These are phyloP conservation scores for Collichthys lucidus DNA, from an alignment of 2,113 vertebrate genomes.

Conservation along the genomic window DNA sequence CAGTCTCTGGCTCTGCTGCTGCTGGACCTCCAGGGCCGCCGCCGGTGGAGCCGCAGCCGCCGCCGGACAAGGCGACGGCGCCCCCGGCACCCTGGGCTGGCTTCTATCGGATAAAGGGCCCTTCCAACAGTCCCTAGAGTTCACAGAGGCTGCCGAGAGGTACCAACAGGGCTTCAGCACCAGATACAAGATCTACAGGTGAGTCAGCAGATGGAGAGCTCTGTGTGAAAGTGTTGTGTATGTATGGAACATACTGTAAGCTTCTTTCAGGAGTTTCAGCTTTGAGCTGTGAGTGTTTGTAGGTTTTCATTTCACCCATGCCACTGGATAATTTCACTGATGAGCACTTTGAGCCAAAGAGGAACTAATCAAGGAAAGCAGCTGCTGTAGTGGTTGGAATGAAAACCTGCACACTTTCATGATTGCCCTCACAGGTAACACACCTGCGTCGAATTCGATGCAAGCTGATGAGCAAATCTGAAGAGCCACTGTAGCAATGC, in stretches of 20 bases:
- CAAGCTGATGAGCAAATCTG: slow-evolving; percentile 53
- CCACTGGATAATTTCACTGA: slow-evolving; percentile 37
- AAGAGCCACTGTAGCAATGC: slow-evolving; percentile 37
- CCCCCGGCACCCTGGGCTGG: slow-evolving; percentile 81
- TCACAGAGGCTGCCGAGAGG: slow-evolving; percentile 85
- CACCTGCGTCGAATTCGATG: slow-evolving; percentile 63
- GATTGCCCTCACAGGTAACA: slow-evolving; percentile 61
- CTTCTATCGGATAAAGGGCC: slow-evolving; percentile 88
- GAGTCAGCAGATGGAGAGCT: slow-evolving; percentile 29
- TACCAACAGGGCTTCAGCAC: slow-evolving; percentile 86
- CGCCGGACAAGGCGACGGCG: slow-evolving; percentile 84
- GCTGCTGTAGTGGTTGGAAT: slow-evolving; percentile 51
- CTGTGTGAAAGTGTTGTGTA: neutral
- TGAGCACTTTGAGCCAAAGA: slow-evolving; percentile 56
- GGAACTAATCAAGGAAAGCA: slow-evolving; percentile 61
- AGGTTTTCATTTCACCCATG: slow-evolving; percentile 20
- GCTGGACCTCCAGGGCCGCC: slow-evolving; percentile 84
- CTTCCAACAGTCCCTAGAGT: slow-evolving; percentile 86
- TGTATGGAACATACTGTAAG: neutral
- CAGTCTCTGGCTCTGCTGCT: slow-evolving; percentile 88
- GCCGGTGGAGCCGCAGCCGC: slow-evolving; percentile 85
- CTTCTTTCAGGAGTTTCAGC: neutral
- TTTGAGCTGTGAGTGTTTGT: neutral
- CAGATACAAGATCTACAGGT: slow-evolving; percentile 90
- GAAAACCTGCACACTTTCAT: slow-evolving; percentile 36